Evolutionary conservation across 2,888 invertebrate genomes (phyloP), one percentile per base, ranked within the genome.

Genomic region (Eupithecia subfuscata): DNA sequence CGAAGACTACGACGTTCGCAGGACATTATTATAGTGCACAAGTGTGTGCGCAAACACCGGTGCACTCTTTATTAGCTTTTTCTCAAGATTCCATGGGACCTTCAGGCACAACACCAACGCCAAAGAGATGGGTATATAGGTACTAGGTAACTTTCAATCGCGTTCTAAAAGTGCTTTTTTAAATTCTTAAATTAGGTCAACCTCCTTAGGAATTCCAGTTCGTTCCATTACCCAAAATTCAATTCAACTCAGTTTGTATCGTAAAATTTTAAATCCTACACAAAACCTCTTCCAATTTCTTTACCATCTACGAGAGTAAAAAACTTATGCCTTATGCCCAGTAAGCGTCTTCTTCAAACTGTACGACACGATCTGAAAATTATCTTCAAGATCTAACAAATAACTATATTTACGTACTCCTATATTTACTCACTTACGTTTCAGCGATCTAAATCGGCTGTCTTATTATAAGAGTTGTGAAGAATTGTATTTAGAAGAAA

Each of bases 201-300:
- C 40, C 68, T 34, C 67, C 7, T 69, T 45, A 68, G 56, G 74
- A 67, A 71, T 69, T 76, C 45, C 25, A 75, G 65, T 75, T 75
- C 52, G 75, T 68, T 60, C 68, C 60, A 72, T 70, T 68, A 45
- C 63, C 65, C 73, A 43, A 69, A 71, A 79, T 77, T 80, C 78
- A 82, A 80, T 81, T 78, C 82, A 77, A 68, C 73, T 82, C 74
- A 70, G 73, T 76, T 80, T 80, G 70, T 77, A 78, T 81, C 78
- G 81, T 82, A 77, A 82, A 79, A 82, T 76, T 80, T 81, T 79
- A 81, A 81, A 77, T 74, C 80, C 79, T 56, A 70, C 71, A 76
- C 78, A 75, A 77, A 80, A 76, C 77, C 81, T 79, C 80, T 79
- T 82, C 80, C 79, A 78, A 82, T 83, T 82, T 81, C 77, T 80